Conservation (phyloP, 2,113 vertebrate genomes). For the Phasianus colchicus region DNA sequence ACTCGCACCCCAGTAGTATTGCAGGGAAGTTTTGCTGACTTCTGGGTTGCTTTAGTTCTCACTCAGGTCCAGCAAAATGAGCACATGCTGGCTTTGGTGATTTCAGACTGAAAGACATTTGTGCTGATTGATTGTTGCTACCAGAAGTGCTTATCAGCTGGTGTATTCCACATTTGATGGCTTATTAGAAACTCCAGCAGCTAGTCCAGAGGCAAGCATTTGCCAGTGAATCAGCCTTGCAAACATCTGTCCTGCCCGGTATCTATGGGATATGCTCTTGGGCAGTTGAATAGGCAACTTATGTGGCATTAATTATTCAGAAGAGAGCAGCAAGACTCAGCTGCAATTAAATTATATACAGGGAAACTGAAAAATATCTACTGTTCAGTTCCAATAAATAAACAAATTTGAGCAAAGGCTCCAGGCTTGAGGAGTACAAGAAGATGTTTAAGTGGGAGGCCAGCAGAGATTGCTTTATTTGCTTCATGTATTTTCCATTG, state of each 20-base stretch:
- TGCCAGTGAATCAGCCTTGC: background rate
- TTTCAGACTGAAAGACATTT: background rate
- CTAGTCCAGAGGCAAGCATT: background rate
- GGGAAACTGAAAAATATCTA: background rate
- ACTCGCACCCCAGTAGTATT: accelerated
- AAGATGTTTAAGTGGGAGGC: background rate
- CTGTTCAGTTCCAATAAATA: background rate
- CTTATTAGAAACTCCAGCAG: background rate
- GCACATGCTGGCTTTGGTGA: background rate
- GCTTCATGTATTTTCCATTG: background rate
- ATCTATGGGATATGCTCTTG: background rate
- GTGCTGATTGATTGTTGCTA: background rate
- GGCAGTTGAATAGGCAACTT: slow-evolving; percentile 29
- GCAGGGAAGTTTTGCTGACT: background rate
- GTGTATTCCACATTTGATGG: background rate
- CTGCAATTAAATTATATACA: background rate
- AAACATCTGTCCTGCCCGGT: background rate
- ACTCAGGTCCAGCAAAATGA: background rate
- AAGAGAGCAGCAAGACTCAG: background rate
- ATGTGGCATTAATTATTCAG: background rate
- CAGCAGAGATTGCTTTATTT: background rate
- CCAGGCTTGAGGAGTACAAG: background rate
- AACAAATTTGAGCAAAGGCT: background rate
- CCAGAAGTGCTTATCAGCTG: background rate
- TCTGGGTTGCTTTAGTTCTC: background rate